These are phyloP conservation scores for Bradypus variegatus DNA, from an alignment of 2,797 vertebrate species.

Conservation along the genomic window DNA sequence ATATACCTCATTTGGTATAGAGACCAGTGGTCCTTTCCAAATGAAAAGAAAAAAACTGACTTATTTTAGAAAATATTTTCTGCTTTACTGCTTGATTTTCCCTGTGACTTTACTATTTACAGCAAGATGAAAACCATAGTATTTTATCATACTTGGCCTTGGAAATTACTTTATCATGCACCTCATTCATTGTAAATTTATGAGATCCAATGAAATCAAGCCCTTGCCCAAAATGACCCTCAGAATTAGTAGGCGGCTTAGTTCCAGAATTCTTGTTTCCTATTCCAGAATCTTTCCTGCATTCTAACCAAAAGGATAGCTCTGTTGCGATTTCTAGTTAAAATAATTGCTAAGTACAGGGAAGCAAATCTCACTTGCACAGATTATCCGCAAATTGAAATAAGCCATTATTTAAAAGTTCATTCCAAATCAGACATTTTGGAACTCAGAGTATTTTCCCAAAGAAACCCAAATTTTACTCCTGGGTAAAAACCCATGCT, in stretches of 20 bases:
- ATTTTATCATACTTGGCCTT: slow-evolving; percentile 29
- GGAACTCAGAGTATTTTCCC: slow-evolving; percentile 16
- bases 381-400: slow-evolving; percentile 35
- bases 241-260: not conserved
- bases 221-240: slow-evolving; percentile 11
- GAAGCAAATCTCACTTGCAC: slow-evolving; percentile 29
- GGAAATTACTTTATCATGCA: slow-evolving; percentile 13
- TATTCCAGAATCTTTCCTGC: slow-evolving; percentile 8
- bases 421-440: slow-evolving; percentile 16
- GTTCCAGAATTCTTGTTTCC: not conserved
- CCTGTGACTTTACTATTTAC: slow-evolving; percentile 5
- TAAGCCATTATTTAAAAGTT: slow-evolving; percentile 34
- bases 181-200: slow-evolving; percentile 12
- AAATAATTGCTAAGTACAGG: slow-evolving; percentile 20
- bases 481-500: not conserved
- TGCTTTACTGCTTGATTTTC: not conserved
- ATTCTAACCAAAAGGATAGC: not conserved
- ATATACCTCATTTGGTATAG: not conserved
- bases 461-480: slow-evolving; percentile 3
- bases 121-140: slow-evolving; percentile 9
- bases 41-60: not conserved
- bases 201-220: slow-evolving; percentile 12
- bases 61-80: not conserved
- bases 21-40: not conserved
- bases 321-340: slow-evolving; percentile 27